Evolutionary conservation across 2,797 vertebrate species (phyloP).

Genomic region (Centroberyx gerrardi): DNA sequence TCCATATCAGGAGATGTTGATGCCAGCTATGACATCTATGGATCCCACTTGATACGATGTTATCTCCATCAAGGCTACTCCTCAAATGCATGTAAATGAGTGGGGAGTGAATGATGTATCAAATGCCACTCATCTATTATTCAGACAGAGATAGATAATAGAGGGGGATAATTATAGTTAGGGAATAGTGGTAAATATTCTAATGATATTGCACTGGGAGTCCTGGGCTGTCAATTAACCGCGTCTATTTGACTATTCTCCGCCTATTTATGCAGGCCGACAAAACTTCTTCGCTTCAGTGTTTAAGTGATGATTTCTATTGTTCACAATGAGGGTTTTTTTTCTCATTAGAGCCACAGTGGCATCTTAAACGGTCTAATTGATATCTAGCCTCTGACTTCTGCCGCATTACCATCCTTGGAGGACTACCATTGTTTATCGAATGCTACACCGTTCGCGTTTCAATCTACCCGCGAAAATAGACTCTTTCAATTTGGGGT

Average conservation of each 20-base stretch:
- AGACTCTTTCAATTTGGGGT: slow-evolving; percentile 25
- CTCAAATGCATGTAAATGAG: slow-evolving; percentile 78
- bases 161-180: slow-evolving; percentile 75
- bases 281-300: slow-evolving; percentile 57
- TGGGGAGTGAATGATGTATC: slow-evolving; percentile 76
- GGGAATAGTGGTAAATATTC: slow-evolving; percentile 73
- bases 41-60: slow-evolving; percentile 55
- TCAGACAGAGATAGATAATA: slow-evolving; percentile 78
- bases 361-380: slow-evolving; percentile 74
- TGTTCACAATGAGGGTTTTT: slow-evolving; percentile 52
- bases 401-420: slow-evolving; percentile 43
- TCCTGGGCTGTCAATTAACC: slow-evolving; percentile 77
- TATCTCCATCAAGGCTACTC: slow-evolving; percentile 66
- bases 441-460: slow-evolving; percentile 54
- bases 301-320: slow-evolving; percentile 60
- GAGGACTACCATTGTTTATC: slow-evolving; percentile 73
- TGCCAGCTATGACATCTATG: slow-evolving; percentile 37
- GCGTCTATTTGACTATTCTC: slow-evolving; percentile 68
- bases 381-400: slow-evolving; percentile 73
- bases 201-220: slow-evolving; percentile 74
- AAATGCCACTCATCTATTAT: slow-evolving; percentile 79
- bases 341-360: slow-evolving; percentile 68
- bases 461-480: slow-evolving; percentile 70
- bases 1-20: slow-evolving; percentile 51
- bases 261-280: slow-evolving; percentile 71